Percentiles rank a stretch among this genome's conserved stretches.
Evolutionary conservation across 1,140 invertebrate species (phyloP).

Genomic region (Micrasema longulum): DNA sequence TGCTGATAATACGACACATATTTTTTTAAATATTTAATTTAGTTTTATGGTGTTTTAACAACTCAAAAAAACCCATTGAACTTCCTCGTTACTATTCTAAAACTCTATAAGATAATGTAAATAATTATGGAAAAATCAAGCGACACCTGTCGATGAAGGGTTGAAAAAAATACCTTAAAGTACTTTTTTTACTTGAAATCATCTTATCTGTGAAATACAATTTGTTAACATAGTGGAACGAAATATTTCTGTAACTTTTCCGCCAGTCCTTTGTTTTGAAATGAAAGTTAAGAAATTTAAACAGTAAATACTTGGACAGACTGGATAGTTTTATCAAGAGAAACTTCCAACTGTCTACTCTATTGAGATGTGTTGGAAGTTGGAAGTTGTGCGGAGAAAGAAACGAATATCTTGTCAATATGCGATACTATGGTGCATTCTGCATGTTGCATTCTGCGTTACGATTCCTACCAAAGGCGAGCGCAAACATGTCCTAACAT

Average conservation of each 20-base stretch:
- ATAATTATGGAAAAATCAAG: too few relatives aligned
- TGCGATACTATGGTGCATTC: slow-evolving; percentile 15
- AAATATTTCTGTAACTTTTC: neutral
- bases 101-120: too few relatives aligned
- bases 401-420: slow-evolving; percentile 42
- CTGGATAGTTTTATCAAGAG: slow-evolving; percentile 44
- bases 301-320: slow-evolving; percentile 35
- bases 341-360: slow-evolving; percentile 47
- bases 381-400: neutral
- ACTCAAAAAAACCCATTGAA: too few relatives aligned
- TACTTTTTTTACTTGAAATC: too few relatives aligned
- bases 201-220: too few relatives aligned
- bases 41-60: too few relatives aligned
- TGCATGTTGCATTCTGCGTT: slow-evolving; percentile 15
- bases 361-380: slow-evolving; percentile 39
- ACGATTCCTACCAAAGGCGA: neutral
- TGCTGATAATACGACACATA: too few relatives aligned
- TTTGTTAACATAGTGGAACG: neutral
- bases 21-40: too few relatives aligned
- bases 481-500: neutral
- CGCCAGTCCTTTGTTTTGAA: slow-evolving; percentile 9
- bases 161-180: too few relatives aligned
- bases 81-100: too few relatives aligned
- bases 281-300: slow-evolving; percentile 20
- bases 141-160: too few relatives aligned